These are phyloP conservation scores for Geothlypis trichas DNA, from an alignment of 2,113 vertebrate genomes.

Conservation along the genomic window DNA sequence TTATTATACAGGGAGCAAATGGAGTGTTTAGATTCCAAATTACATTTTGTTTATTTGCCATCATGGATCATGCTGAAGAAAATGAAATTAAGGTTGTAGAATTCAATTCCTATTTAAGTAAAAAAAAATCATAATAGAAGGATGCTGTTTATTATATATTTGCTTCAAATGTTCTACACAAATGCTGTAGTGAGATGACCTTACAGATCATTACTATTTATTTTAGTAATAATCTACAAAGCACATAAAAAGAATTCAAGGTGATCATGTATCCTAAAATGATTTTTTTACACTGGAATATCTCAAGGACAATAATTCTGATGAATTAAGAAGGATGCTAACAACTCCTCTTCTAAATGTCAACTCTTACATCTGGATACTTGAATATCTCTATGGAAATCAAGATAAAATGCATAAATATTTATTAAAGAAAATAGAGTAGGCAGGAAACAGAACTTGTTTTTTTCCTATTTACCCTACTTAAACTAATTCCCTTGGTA, in stretches of 20 bases:
- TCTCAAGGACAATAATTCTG: not conserved
- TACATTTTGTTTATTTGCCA: not conserved
- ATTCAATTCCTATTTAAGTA: not conserved
- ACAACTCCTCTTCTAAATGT: not conserved
- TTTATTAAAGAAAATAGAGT: not conserved
- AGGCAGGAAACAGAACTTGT: not conserved
- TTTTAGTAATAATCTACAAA: not conserved
- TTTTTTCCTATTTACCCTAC: not conserved
- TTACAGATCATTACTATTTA: not conserved
- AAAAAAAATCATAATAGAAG: not conserved
- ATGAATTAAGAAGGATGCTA: not conserved
- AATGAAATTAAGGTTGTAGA: not conserved
- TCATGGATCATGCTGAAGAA: not conserved
- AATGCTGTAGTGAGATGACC: not conserved
- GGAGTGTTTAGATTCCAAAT: not conserved
- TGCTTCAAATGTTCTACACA: not conserved
- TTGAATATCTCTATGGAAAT: not conserved
- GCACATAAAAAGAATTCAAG: not conserved
- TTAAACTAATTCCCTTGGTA: not conserved
- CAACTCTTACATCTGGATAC: not conserved
- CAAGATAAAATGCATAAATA: not conserved
- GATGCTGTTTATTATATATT: not conserved
- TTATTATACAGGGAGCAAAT: not conserved
- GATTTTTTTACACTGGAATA: not conserved
- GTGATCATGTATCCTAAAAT: not conserved